Base-by-base conservation (phyloP, 2,797 vertebrate species). In the Hapalemur alaotrensis region DNA sequence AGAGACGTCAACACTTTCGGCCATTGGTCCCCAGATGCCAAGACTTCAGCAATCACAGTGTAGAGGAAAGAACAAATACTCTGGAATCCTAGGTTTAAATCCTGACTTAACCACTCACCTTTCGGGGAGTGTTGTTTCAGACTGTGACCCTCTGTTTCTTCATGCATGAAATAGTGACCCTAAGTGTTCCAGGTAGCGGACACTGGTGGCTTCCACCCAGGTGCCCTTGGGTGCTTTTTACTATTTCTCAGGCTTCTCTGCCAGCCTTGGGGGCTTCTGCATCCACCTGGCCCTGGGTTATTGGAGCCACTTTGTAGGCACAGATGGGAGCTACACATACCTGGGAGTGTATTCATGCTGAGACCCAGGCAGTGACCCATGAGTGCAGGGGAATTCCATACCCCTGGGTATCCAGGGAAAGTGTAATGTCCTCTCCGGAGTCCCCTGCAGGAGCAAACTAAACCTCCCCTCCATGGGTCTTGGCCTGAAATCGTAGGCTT, bases 41-140 rank as follows among this genome's bases (percentile, higher is more conserved):
- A 14, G 5, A 20, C 12, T 22, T 18, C 28, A 12, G 63, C 32
- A 28, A 30, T 32, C 52, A 11, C 70, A 0, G 18, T 0, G 1
- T 0, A 0, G 4, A 4, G 30, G 22, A 50, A 43, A 65, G 67
- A 54, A 30, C 22, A 46, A 0, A 4, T 0, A 0, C 38, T 35
- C 48, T 13, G 69, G 52, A 94, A 59, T 25, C 41, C 7, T 17
- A 17, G 2, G 10, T 52, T 59, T 30, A 23, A 59, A 88, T 43
- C 76, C 48, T 8, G 75, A 88, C 88, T 89, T 81, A 75, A 95
- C 76, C 80, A 70, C 78, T 92, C 0, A 0, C 32, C 18, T 82
- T 48, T 75, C 5, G 15, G 12, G 23, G 20, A 50, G 30, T 46
- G 8, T 2, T 11, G 17, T 15, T 50, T 50, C 18, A 17, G 15